A percentile compares a stretch with the other conserved stretches of the same genome.
Evolutionary conservation across 2,888 invertebrate genomes (phyloP).

Genomic region (Polydrusus pterygomalis): DNA sequence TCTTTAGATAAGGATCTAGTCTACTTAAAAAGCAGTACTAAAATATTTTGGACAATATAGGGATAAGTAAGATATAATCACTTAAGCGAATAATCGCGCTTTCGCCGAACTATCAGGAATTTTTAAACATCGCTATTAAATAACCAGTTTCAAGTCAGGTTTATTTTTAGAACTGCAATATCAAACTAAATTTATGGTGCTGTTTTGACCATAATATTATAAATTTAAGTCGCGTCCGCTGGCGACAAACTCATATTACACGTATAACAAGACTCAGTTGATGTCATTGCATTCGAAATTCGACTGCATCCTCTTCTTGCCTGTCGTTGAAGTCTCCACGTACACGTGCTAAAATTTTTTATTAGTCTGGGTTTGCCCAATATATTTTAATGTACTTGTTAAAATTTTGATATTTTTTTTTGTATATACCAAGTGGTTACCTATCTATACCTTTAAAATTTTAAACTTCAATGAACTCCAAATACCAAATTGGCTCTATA

Average conservation of each 20-base stretch:
- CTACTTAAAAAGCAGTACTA: too few relatives aligned
- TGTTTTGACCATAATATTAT: slow-evolving; percentile 51
- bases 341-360: slow-evolving; percentile 40
- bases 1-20: too few relatives aligned
- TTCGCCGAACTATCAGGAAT: slow-evolving; percentile 44
- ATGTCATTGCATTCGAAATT: slow-evolving; percentile 37
- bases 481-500: too few relatives aligned
- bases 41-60: too few relatives aligned
- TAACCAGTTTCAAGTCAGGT: slow-evolving; percentile 36
- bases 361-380: slow-evolving; percentile 37
- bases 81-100: too few relatives aligned
- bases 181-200: slow-evolving; percentile 42
- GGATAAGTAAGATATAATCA: too few relatives aligned
- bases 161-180: slow-evolving; percentile 49
- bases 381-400: slow-evolving; percentile 30
- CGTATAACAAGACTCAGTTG: slow-evolving; percentile 23
- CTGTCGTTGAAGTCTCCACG: slow-evolving; percentile 45
- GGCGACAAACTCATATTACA: slow-evolving; percentile 43
- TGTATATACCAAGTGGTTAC: not conserved
- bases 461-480: too few relatives aligned
- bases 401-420: slow-evolving; percentile 8
- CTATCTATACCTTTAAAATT: too few relatives aligned
- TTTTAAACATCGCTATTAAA: slow-evolving; percentile 37
- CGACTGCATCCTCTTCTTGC: slow-evolving; percentile 37
- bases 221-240: slow-evolving; percentile 45